These are phyloP conservation scores for Myotis pilosus DNA, from an alignment of 2,797 vertebrate species.

Conservation along the genomic window DNA sequence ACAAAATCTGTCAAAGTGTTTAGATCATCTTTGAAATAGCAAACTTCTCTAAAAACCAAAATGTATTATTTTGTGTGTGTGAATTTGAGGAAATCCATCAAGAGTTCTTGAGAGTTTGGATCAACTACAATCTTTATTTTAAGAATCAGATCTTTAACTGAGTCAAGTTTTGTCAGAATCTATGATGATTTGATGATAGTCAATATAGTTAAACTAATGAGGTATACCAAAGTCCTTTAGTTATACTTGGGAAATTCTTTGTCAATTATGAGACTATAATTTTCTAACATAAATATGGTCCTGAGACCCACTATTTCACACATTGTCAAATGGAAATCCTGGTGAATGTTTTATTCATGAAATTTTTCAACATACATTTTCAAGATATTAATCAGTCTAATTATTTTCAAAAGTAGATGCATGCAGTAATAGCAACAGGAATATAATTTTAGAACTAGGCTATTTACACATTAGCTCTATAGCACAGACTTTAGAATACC, in stretches of 20 bases:
- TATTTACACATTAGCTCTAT: not conserved
- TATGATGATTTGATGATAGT: not conserved
- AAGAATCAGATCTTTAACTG: not conserved
- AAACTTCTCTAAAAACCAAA: constrained; percentile 72
- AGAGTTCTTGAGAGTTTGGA: not conserved
- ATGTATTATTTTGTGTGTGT: constrained; percentile 10
- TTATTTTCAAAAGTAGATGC: constrained; percentile 59
- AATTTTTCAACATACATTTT: constrained; percentile 44
- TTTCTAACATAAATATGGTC: constrained; percentile 28
- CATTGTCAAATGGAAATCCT: constrained; percentile 40
- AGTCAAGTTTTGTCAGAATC: not conserved
- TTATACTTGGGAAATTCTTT: not conserved
- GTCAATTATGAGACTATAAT: constrained; percentile 5
- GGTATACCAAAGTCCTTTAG: not conserved
- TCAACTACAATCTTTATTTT: not conserved
- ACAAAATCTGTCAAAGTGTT: not conserved
- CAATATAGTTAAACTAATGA: not conserved
- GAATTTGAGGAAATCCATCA: constrained; percentile 42
- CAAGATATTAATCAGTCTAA: constrained; percentile 59
- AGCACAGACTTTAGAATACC: constrained; percentile 27
- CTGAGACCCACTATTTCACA: constrained; percentile 42
- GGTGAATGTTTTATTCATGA: constrained; percentile 58
- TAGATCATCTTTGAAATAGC: constrained; percentile 58
- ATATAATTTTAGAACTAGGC: constrained; percentile 39
- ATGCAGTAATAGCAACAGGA: not conserved